Evolutionary conservation across 2,888 invertebrate species (phyloP).

Genomic region (Pachymerium ferrugineum): DNA sequence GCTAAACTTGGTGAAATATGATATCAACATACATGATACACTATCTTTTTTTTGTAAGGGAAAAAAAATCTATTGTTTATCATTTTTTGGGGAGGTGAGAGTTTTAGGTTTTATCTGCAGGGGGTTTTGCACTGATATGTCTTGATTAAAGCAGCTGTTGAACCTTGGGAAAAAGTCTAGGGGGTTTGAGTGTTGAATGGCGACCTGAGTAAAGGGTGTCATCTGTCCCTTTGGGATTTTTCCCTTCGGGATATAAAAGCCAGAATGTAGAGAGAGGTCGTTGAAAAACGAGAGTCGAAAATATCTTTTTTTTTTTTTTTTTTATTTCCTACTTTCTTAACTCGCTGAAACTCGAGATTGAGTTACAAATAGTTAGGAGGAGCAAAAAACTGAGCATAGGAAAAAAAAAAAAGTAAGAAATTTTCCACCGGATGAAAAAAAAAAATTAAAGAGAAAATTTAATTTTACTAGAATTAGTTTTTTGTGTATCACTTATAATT

Average conservation of each 20-base stretch:
- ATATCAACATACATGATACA: no score
- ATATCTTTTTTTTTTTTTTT: not conserved
- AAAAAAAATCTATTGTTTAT: no score
- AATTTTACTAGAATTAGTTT: no score
- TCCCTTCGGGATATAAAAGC: not conserved
- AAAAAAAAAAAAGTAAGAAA: no score
- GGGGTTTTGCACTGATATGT: not conserved
- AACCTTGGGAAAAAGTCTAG: not conserved
- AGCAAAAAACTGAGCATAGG: no score
- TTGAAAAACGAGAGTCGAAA: not conserved
- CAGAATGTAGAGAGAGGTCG: not conserved
- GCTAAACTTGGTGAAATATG: no score
- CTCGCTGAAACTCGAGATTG: no score
- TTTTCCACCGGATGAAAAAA: no score
- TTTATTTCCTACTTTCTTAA: no score
- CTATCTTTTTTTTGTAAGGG: not conserved
- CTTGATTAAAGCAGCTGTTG: not conserved
- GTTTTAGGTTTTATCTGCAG: not conserved
- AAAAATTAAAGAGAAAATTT: no score
- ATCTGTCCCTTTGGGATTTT: not conserved
- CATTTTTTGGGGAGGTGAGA: not conserved
- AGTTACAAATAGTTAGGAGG: no score
- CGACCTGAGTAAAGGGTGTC: not conserved
- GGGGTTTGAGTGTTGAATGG: not conserved
- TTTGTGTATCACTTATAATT: no score